Evolutionary conservation across 1,140 invertebrate genomes (phyloP).

Genomic region (Aphis craccivora): DNA sequence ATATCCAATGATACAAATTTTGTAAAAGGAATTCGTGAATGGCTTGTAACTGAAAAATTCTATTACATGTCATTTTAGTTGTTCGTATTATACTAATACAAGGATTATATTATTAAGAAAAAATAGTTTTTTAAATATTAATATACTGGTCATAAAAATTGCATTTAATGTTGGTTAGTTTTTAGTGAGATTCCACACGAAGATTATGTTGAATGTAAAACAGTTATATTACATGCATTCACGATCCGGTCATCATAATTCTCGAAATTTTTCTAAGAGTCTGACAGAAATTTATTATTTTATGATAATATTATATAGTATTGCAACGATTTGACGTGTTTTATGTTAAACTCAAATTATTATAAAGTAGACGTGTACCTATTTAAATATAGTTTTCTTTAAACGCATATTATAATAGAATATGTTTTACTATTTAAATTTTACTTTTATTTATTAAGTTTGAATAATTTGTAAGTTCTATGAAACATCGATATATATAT

Average conservation of each 20-base stretch:
- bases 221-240: not conserved
- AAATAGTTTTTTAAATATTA: not conserved
- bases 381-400: not conserved
- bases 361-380: too few species aligned
- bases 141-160: not conserved
- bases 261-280: not conserved
- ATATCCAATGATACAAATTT: not conserved
- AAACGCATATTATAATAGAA: not conserved
- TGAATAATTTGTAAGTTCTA: not conserved
- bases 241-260: not conserved
- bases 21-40: not conserved
- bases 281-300: not conserved
- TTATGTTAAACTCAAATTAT: not conserved
- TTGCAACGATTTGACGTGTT: not conserved
- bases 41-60: not conserved
- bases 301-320: not conserved
- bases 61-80: not conserved
- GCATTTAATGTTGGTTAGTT: not conserved
- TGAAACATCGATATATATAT: not conserved
- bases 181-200: not conserved
- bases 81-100: too few species aligned
- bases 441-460: not conserved
- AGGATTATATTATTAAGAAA: not conserved
- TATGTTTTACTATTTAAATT: not conserved
- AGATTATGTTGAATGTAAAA: not conserved